Base-by-base conservation (phyloP, 2,113 vertebrate genomes). In the Mormyrus iriodes region DNA sequence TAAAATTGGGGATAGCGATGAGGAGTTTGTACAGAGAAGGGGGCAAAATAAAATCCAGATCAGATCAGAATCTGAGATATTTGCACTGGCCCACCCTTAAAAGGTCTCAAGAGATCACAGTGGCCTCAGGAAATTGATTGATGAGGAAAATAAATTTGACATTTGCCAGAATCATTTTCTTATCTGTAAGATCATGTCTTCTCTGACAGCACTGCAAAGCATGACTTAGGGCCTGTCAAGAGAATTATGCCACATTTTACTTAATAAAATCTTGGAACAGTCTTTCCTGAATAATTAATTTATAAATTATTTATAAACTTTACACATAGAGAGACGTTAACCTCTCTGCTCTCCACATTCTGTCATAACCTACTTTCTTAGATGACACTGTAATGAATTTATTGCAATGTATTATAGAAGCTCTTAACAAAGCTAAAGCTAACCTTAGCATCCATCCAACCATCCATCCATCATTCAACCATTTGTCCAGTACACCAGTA, bases 281-380 rank as follows among this genome's bases (percentile, higher is more conserved):
- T 86, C 49, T 86, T 86, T 51, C 85, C 85, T 79, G 73, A 79
- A 79, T 79, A 79, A 79, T 79, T 79, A 79, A 79, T 79, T 79
- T 42, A 79, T 79, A 79, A 39, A 79, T 69, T 31, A 69, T 79
- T 79, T 79, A 79, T 79, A 42, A 79, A 79, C 73, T 79, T 79
- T 79, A 79, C 73, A 79, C 73, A 39, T 13, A 39, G 31, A 79
- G 31, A 79, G 73, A 79, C 19, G 73, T 79, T 79, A 79, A 79
- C 73, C 73, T 79, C 73, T 79, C 31, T 79, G 35, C 73, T 79
- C 73, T 79, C 73, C 35, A 39, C 19, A 79, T 79, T 79, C 73
- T 79, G 73, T 79, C 35, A 79, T 79, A 79, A 79, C 73, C 73
- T 79, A 79, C 73, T 79, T 79, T 79, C 31, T 79, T 79, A 19